Base-by-base conservation (phyloP, 1,140 invertebrate species). In the Mycetomoellerius zeteki region DNA sequence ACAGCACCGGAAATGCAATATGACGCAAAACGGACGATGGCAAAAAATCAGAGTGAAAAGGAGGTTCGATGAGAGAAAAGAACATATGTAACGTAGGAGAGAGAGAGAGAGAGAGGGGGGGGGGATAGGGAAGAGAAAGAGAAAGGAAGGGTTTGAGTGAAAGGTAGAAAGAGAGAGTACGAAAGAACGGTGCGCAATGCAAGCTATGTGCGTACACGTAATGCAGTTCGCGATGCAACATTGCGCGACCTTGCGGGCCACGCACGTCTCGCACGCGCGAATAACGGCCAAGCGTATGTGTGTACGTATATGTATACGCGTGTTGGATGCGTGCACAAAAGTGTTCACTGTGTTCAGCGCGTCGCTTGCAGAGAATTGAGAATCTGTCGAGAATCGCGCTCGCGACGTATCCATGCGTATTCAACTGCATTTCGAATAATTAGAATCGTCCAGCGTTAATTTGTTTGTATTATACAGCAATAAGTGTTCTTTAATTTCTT, bases 241-340 rank as follows among this genome's bases (percentile, higher is more conserved):
- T 84, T 86, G 77, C 50, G 43, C 80, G 91, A 90, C 91, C 91
- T 92, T 92, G 91, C 80, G 64, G 64, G 77, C 75, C 88, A 62
- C 71, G 52, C 86, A 54, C 67, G 62, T 85, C 86, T 7, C 87
- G 69, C 84, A 89, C 78, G 86, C 72, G 89, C 87, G 81, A 90
- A 88, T 90, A 88, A 91, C 86, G 85, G 80, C 60, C n/a, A 47
- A 50, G 72, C 43, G 33, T 47, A 58, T 58, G 78, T 47, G 56
- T 50, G 14, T 16, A 50, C 47, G 47, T 8, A 10, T 47, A 56
- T 37, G 33, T 47, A 24, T 33, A 21, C n/a, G 2, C 3, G 8
- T 12, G 58, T 73, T 33, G 43, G 72, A 50, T 14, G 62, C 27
- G 56, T 54, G 37, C 1, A 64, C 3, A 21, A 3, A 27, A 27